Base-by-base conservation (phyloP, 2,888 invertebrate species). In the Cyrtodaria siliqua region DNA sequence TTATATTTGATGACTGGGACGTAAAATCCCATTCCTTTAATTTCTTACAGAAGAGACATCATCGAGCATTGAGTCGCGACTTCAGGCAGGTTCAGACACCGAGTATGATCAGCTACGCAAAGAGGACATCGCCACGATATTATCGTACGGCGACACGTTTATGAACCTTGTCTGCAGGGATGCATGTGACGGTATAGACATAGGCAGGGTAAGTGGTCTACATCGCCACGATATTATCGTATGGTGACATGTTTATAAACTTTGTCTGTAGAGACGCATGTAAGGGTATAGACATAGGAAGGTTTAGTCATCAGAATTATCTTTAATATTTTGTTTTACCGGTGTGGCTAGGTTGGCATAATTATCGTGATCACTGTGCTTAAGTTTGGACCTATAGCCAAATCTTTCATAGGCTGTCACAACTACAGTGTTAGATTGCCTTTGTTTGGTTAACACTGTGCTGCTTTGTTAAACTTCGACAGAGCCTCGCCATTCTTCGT, bases 221-320 rank as follows among this genome's bases (percentile, higher is more conserved):
- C 1, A 93, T 95, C 23, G 95, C 95, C 79, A 95, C 96, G 0
- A 94, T 97, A 26, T 94, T 95, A 20, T 95, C 95, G 3, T 97
- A 96, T 85, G 97, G 97, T 0, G 96, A 97, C 80, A 96, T 96
- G 88, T 92, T 98, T 55, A 95, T 97, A 90, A 96, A 96, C 84
- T 95, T 95, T 40, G 93, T 98, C 62, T 97, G 97, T 84, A 95
- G 96, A 63, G 98, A 98, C 93, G 96, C 96, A 73, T 96, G 96
- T 12, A 96, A 96, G 1, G 97, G 97, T 0, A 97, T 97, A 90
- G 97, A 97, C 85, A 96, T 98, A 14, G 97, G 97, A 89, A 96
- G 97, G 90, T 94, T 94, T 74, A 83, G 90, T 82, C n/a, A n/a
- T n/a, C n/a, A n/a, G n/a, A n/a, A n/a, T n/a, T n/a, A n/a, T n/a